Conservation (phyloP, 2,888 invertebrate genomes). For the Ectropis crepuscularia region DNA sequence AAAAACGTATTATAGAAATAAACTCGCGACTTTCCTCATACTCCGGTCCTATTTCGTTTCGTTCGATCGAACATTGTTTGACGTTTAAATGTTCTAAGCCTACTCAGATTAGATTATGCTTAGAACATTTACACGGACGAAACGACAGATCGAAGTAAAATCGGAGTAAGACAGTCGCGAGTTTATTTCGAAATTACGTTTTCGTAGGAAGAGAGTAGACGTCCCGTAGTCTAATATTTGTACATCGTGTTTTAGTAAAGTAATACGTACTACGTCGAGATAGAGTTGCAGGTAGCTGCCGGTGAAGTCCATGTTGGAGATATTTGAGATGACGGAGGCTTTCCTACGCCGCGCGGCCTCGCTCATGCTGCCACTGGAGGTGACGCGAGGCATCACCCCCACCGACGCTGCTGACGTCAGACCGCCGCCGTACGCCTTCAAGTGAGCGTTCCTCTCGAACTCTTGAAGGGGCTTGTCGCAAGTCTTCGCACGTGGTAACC, state of each 20-base stretch:
- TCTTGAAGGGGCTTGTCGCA: slow-evolving; percentile 79
- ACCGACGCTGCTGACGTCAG: slow-evolving; percentile 77
- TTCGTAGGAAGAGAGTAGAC: too few species aligned
- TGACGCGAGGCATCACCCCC: slow-evolving; percentile 77
- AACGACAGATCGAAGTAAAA: too few species aligned
- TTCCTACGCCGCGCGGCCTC: slow-evolving; percentile 83
- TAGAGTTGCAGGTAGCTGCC: slow-evolving; percentile 90
- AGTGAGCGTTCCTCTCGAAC: slow-evolving; percentile 65
- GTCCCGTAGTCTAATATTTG: too few species aligned
- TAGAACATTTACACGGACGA: too few species aligned
- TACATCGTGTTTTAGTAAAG: slow-evolving; percentile 1
- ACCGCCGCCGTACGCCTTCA: slow-evolving; percentile 54
- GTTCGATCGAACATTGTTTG: too few species aligned
- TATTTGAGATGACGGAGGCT: slow-evolving; percentile 88
- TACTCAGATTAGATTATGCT: too few species aligned
- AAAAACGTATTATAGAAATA: too few species aligned
- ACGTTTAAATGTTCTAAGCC: too few species aligned
- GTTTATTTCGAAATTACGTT: too few species aligned
- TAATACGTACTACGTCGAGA: slow-evolving; percentile 81
- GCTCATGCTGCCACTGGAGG: slow-evolving; percentile 80
- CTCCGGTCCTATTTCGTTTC: too few species aligned
- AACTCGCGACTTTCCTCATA: too few species aligned
- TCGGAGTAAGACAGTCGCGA: too few species aligned
- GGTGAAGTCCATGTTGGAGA: slow-evolving; percentile 90
- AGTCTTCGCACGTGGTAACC: slow-evolving; percentile 76